Evolutionary conservation across 2,888 invertebrate species (phyloP).

Genomic region (Epistrophella euchroma): DNA sequence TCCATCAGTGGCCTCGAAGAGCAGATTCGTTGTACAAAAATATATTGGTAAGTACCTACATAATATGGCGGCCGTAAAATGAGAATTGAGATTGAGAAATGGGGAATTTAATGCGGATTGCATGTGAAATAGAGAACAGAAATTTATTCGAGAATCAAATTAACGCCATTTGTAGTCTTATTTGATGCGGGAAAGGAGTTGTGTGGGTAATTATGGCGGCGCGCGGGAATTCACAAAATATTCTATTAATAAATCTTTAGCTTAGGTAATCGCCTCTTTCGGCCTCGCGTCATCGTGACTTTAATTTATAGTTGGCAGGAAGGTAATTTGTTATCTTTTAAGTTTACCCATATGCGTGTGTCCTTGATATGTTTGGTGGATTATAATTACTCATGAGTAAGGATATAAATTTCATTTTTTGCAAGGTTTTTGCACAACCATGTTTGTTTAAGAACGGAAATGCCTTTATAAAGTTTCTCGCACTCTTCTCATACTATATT

Average conservation of each 20-base stretch:
- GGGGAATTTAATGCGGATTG: conserved; percentile 25
- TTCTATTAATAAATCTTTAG: conserved; percentile 33
- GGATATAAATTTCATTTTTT: background rate
- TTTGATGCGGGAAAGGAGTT: background rate
- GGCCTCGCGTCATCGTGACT: background rate
- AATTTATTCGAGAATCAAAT: background rate
- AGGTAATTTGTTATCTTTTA: conserved; percentile 30
- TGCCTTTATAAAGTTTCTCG: background rate
- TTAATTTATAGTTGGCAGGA: conserved; percentile 32
- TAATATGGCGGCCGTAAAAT: background rate
- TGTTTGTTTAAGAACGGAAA: conserved; percentile 12
- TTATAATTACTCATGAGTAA: conserved; percentile 40
- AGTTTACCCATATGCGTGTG: conserved; percentile 34
- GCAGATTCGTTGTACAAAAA: conserved; percentile 96
- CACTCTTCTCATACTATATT: background rate
- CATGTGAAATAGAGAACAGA: background rate
- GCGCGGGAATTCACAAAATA: background rate
- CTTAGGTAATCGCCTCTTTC: background rate
- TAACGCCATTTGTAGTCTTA: background rate
- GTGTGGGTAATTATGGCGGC: background rate
- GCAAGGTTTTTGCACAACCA: conserved; percentile 23
- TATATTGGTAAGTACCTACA: conserved; percentile 91
- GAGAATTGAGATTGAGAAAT: background rate
- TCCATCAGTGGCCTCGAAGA: conserved; percentile 87
- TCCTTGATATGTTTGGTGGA: conserved; percentile 27